These are phyloP conservation scores for Oncopodura yosiiana DNA, from an alignment of 1,140 invertebrate genomes.

Conservation along the genomic window DNA sequence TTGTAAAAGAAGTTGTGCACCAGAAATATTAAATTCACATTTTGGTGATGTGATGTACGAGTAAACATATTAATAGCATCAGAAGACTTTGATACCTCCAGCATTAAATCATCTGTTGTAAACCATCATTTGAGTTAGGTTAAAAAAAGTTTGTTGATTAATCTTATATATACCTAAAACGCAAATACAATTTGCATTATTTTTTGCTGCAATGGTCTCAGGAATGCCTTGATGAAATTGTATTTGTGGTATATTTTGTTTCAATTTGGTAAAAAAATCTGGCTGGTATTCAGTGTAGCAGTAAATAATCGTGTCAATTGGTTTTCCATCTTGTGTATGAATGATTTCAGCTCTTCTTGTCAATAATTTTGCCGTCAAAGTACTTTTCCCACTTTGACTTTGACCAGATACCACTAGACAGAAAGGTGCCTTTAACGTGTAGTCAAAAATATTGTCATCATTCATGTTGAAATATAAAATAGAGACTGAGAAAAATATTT, in stretches of 20 bases:
- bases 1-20: slow-evolving; percentile 4
- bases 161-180: too few species aligned
- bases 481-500: too few species aligned
- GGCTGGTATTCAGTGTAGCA: slow-evolving; percentile 5
- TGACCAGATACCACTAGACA: neutral
- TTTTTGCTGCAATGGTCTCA: neutral
- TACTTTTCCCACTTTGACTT: slow-evolving; percentile 1
- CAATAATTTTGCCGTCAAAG: neutral
- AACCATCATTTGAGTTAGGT: too few species aligned
- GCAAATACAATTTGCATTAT: neutral
- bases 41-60: neutral
- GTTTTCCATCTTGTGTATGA: too few species aligned
- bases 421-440: neutral
- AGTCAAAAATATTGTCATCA: neutral
- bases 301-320: slow-evolving; percentile 2
- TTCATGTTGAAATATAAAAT: neutral
- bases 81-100: neutral
- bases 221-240: slow-evolving; percentile 4
- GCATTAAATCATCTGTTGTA: slow-evolving; percentile 8
- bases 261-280: neutral
- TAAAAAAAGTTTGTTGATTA: too few species aligned
- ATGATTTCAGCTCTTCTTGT: neutral
- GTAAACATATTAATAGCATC: neutral
- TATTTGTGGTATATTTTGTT: slow-evolving; percentile 1
- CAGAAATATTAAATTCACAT: neutral